phyloP scores from a whole-genome alignment of 2,888 invertebrate species.

The Rosalia funebris region DNA sequence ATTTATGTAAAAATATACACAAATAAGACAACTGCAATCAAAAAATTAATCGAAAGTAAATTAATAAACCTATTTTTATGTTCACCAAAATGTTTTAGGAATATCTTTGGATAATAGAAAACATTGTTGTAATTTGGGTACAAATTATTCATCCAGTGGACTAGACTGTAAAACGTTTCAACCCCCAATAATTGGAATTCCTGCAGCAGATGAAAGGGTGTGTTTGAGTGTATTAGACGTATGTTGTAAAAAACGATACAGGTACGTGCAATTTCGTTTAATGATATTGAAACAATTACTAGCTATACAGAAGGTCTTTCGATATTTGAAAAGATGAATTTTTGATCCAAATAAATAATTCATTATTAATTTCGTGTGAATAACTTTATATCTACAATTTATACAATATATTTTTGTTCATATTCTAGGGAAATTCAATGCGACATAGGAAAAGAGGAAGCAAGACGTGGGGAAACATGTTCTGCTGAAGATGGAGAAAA shows the following conservation, averaged over 20 bases:
- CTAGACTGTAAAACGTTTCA: constrained; percentile 55
- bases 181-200: constrained; percentile 66
- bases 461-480: constrained; percentile 59
- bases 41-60: too few species aligned
- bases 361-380: too few species aligned
- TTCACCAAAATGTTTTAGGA: constrained; percentile 53
- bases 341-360: too few species aligned
- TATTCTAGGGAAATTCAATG: constrained; percentile 65
- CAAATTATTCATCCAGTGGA: constrained; percentile 57
- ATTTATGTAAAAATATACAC: too few species aligned
- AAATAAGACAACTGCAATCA: too few species aligned
- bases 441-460: constrained; percentile 66
- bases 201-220: constrained; percentile 68
- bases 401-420: too few species aligned
- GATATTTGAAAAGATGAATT: too few species aligned
- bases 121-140: constrained; percentile 59
- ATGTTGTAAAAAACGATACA: constrained; percentile 70
- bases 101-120: constrained; percentile 54
- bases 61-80: too few species aligned
- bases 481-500: constrained; percentile 38
- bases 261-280: constrained; percentile 58
- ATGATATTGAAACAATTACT: too few species aligned
- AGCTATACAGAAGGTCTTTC: too few species aligned
- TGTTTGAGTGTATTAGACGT: constrained; percentile 73
- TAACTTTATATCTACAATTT: too few species aligned